phyloP scores from a whole-genome alignment of 1,140 invertebrate genomes.

The Lordiphosa mommai region DNA sequence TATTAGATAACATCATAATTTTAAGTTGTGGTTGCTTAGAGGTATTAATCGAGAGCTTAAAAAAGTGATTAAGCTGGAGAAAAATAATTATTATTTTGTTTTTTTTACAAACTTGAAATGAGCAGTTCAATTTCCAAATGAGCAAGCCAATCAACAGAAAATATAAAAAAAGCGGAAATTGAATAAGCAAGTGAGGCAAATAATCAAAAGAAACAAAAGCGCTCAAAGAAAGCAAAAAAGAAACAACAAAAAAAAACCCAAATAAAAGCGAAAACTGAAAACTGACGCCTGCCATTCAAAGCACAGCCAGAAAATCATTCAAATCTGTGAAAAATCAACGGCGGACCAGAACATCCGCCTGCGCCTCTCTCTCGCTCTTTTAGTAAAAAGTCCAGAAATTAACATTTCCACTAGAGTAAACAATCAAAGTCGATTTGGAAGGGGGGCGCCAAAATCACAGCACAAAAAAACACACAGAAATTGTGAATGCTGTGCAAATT shows the following conservation, averaged over 20 bases:
- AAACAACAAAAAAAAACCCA: slow-evolving; percentile 27
- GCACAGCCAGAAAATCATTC: slow-evolving; percentile 49
- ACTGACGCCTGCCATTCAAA: slow-evolving; percentile 36
- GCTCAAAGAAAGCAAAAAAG: slow-evolving; percentile 6
- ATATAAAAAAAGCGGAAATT: slow-evolving; percentile 57
- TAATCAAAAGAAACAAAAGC: slow-evolving; percentile 58
- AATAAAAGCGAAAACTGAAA: slow-evolving; percentile 9
- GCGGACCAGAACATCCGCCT: not conserved
- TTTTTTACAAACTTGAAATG: not conserved
- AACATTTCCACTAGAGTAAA: slow-evolving; percentile 73
- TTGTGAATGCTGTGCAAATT: slow-evolving; percentile 63
- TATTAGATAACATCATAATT: no score
- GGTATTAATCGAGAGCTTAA: no score
- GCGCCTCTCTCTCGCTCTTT: slow-evolving; percentile 15
- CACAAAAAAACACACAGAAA: slow-evolving; percentile 12
- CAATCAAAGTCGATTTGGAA: slow-evolving; percentile 36
- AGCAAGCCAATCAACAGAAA: slow-evolving; percentile 52
- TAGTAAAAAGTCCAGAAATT: slow-evolving; percentile 74
- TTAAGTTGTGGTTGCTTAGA: no score
- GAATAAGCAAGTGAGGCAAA: slow-evolving; percentile 69
- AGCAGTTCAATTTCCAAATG: slow-evolving; percentile 51
- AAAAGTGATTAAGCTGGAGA: no score
- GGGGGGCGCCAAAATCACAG: slow-evolving; percentile 44
- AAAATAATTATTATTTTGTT: no score
- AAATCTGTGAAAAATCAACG: slow-evolving; percentile 47